A percentile compares a stretch with the other conserved stretches of the same genome.
phyloP scores from a whole-genome alignment of 2,888 invertebrate genomes.

The Deroplatys truncata region DNA sequence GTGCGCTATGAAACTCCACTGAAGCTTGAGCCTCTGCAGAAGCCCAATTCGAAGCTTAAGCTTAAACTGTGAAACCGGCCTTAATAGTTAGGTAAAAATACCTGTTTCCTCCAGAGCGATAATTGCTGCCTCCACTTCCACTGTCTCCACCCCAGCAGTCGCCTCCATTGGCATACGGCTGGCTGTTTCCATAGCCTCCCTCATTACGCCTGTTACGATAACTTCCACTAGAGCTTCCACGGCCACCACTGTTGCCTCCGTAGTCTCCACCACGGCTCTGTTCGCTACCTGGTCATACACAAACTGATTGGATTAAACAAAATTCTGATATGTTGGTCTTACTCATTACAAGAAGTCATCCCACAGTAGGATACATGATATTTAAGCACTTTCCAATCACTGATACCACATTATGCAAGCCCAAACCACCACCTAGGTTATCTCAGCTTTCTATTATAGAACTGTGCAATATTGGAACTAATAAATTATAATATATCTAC shows the following conservation, averaged over 20 bases:
- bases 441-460: too few relatives aligned
- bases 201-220: constrained; percentile 7
- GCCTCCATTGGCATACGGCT: constrained; percentile 32
- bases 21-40: too few relatives aligned
- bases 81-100: neutral
- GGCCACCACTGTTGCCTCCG: constrained; percentile 43
- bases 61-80: too few relatives aligned
- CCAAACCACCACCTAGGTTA: too few relatives aligned
- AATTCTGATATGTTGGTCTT: neutral
- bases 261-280: constrained; percentile 42
- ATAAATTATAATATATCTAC: too few relatives aligned
- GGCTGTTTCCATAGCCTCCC: constrained; percentile 22
- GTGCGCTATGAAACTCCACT: too few relatives aligned
- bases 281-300: constrained; percentile 12
- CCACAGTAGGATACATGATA: too few relatives aligned
- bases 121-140: constrained; percentile 41
- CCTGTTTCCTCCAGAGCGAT: neutral
- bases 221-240: constrained; percentile 37
- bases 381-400: too few relatives aligned
- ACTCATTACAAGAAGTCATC: neutral
- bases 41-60: too few relatives aligned
- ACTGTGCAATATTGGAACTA: too few relatives aligned
- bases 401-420: too few relatives aligned
- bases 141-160: constrained; percentile 36
- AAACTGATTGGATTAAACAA: neutral